Evolutionary conservation across 2,113 vertebrate genomes (phyloP).

Genomic region (Alexandromys fortis): DNA sequence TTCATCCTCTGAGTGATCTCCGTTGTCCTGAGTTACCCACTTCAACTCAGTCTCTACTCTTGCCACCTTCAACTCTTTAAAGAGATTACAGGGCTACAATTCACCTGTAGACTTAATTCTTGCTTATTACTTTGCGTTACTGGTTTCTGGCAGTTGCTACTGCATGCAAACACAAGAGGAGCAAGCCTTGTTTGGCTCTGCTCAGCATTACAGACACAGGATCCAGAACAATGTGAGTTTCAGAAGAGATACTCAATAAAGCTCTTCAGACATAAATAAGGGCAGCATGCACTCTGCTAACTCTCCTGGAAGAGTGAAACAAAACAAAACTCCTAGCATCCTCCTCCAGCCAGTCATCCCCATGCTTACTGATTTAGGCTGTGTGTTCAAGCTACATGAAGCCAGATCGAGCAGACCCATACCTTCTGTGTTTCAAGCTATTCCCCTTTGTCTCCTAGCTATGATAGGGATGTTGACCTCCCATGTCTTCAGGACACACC

Average conservation of each 20-base stretch:
- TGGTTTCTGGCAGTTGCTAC: background rate
- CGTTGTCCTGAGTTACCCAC: rapidly evolving
- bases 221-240: background rate
- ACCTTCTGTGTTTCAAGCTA: rapidly evolving
- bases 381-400: rapidly evolving
- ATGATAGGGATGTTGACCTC: rapidly evolving
- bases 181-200: background rate
- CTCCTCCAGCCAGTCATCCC: background rate
- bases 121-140: background rate
- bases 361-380: background rate
- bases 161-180: background rate
- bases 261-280: background rate
- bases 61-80: background rate
- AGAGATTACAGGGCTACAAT: rapidly evolving
- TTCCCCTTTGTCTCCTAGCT: background rate
- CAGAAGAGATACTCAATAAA: background rate
- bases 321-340: background rate
- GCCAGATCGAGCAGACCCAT: rapidly evolving
- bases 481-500: rapidly evolving
- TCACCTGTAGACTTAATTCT: background rate
- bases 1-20: too few relatives aligned
- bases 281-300: background rate
- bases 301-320: background rate
- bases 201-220: background rate
- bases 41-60: background rate